Conservation (phyloP, 2,888 invertebrate species). For the Spialia ferax region DNA sequence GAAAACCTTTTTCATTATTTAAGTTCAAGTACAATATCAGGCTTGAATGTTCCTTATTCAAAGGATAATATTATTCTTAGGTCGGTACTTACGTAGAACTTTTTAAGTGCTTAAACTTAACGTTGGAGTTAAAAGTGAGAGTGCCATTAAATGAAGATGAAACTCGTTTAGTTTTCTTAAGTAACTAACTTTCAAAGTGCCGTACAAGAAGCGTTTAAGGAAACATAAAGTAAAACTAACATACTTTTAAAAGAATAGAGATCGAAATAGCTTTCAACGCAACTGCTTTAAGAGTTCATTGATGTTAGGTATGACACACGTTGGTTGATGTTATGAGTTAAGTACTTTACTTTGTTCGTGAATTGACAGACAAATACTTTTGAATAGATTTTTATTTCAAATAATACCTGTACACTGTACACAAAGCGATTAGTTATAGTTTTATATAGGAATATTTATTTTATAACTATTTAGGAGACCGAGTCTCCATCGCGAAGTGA, state of each 20-base stretch:
- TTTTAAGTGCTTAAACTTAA: constrained; percentile 13
- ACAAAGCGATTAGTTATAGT: too few relatives aligned
- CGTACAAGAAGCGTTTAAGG: constrained; percentile 1
- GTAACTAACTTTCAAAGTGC: constrained; percentile 1
- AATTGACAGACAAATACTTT: too few relatives aligned
- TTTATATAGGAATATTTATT: too few relatives aligned
- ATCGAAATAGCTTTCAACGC: too few relatives aligned
- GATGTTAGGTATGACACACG: too few relatives aligned
- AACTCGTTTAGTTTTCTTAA: constrained; percentile 11
- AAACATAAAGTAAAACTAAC: not conserved
- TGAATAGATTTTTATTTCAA: too few relatives aligned
- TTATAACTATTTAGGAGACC: too few relatives aligned
- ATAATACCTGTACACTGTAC: too few relatives aligned
- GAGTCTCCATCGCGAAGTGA: too few relatives aligned
- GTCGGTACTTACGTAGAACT: constrained; percentile 10
- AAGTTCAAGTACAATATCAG: constrained; percentile 3
- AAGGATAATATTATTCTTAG: constrained; percentile 24
- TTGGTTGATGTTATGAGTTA: too few relatives aligned
- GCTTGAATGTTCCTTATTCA: not conserved
- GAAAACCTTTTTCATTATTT: not conserved
- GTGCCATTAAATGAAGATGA: constrained; percentile 11
- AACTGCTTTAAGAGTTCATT: too few relatives aligned
- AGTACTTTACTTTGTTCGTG: too few relatives aligned
- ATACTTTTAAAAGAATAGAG: not conserved
- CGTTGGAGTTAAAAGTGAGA: constrained; percentile 10